A percentile compares a stretch with the other conserved stretches of the same genome.
phyloP scores from a whole-genome alignment of 2,113 vertebrate genomes.

The Pachycephala philippinensis region DNA sequence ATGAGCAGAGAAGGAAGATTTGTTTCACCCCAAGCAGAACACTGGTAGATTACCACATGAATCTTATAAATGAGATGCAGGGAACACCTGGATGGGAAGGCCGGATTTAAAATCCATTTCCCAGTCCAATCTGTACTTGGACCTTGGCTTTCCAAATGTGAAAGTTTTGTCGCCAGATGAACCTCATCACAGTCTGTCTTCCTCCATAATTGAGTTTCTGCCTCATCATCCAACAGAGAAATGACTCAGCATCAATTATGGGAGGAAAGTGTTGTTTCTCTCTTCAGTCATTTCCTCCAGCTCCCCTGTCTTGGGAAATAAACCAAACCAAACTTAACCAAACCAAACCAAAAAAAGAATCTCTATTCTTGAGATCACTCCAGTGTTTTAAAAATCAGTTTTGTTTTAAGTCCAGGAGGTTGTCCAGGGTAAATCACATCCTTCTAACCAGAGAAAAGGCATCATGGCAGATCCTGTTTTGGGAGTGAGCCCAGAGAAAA shows the following conservation, averaged over 20 bases:
- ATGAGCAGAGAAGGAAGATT: not conserved
- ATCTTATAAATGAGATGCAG: not conserved
- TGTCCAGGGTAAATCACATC: not conserved
- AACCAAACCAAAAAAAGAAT: not conserved
- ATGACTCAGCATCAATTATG: not conserved
- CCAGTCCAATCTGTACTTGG: not conserved
- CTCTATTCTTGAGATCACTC: not conserved
- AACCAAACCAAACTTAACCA: not conserved
- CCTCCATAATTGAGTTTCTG: constrained; percentile 21
- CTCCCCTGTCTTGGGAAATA: not conserved
- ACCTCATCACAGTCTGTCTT: not conserved
- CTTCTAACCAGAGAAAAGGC: not conserved
- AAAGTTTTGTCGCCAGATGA: not conserved
- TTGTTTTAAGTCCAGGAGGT: not conserved
- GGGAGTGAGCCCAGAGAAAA: not conserved
- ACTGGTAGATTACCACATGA: not conserved
- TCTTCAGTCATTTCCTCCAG: not conserved
- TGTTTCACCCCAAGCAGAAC: not conserved
- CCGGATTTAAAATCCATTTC: not conserved
- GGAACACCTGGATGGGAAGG: not conserved
- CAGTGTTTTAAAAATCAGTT: not conserved
- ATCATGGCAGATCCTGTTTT: not conserved
- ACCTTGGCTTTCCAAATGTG: not conserved
- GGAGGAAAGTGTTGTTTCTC: not conserved
- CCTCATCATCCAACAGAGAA: not conserved